Evolutionary conservation across 35 echinoderm and acorn worm genomes (phyloP), one percentile per base, ranked within the genome.

Genomic region (Heliocidaris erythrogramma): DNA sequence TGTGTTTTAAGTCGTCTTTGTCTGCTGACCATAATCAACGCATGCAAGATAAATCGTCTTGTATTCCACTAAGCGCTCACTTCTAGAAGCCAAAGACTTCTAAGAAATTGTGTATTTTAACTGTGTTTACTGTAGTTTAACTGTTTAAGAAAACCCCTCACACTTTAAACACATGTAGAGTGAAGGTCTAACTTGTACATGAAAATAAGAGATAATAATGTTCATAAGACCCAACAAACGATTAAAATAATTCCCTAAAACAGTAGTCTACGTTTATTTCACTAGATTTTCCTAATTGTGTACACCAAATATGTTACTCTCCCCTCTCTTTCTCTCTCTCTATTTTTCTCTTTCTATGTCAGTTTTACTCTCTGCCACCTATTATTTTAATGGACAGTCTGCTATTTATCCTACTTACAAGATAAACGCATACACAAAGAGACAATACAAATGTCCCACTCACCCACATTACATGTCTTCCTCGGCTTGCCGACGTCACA

Each of bases 401-500:
- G 18, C 4, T n/a, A 78, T 78, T 21, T 24, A 78, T 78, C 65
- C 65, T 27, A 78, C 65, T 27, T 5, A 56, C 9, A 56, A 56
- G 52, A 2, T 78, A n/a, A 1, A 27, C 1, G n/a, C 27, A n/a
- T 27, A 24, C 65, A 24, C 65, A 78, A 78, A 21, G 4, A 78
- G 27, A 78, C 35, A 78, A 18, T 56, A 78, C 21, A 5, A n/a
- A 18, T 78, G 21, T 78, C 27, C 65, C 31, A 92, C 91, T 59
- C 48, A 92, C 91, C 91, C 29, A 52, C 10, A 59, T 92, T 92
- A 59, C 91, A 92, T 1, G 91, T n/a, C 49, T 92, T 49, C 27
- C 91, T 49, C 2, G 47, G 91, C 49, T 92, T 92, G 91, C 91
- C 91, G 47, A 92, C 91, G 91, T 92, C 91, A 92, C 91, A 92